Conservation (phyloP, 1,140 invertebrate genomes). For the Contarinia nasturtii region DNA sequence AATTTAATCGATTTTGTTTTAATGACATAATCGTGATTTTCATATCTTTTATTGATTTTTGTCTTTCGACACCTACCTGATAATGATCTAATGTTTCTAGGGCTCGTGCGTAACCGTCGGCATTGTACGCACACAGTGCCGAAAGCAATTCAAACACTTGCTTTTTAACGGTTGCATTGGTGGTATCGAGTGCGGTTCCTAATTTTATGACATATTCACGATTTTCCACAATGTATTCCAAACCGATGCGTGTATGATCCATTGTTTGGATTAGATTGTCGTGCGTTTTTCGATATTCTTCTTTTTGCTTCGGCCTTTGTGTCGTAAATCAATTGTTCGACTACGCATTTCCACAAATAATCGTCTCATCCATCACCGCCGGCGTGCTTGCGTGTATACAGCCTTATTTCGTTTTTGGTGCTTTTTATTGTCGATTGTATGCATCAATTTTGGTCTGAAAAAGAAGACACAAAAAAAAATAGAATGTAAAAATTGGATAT, state of each 20-base stretch:
- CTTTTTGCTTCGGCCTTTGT: too few relatives aligned
- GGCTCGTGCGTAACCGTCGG: slow-evolving; percentile 63
- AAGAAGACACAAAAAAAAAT: too few relatives aligned
- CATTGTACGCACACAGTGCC: slow-evolving; percentile 74
- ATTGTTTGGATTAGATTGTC: slow-evolving; percentile 12
- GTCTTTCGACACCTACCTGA: slow-evolving; percentile 45
- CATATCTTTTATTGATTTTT: neutral
- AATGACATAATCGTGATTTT: slow-evolving; percentile 1
- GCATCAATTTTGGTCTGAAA: too few relatives aligned
- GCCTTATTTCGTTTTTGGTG: too few relatives aligned
- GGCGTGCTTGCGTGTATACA: too few relatives aligned
- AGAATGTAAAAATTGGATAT: too few relatives aligned
- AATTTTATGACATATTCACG: slow-evolving; percentile 80
- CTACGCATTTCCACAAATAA: too few relatives aligned
- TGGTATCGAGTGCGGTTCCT: slow-evolving; percentile 70
- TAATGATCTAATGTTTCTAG: slow-evolving; percentile 74
- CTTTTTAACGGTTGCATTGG: slow-evolving; percentile 71
- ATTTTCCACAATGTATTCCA: slow-evolving; percentile 87
- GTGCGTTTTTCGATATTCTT: slow-evolving; percentile 13
- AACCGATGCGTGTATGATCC: slow-evolving; percentile 55
- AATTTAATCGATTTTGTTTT: too few relatives aligned
- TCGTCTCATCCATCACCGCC: too few relatives aligned
- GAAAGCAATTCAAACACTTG: slow-evolving; percentile 81
- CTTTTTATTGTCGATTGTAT: too few relatives aligned
- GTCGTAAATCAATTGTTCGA: too few relatives aligned